phyloP scores from a whole-genome alignment of 2,113 vertebrate genomes.

The Saccopteryx leptura region DNA sequence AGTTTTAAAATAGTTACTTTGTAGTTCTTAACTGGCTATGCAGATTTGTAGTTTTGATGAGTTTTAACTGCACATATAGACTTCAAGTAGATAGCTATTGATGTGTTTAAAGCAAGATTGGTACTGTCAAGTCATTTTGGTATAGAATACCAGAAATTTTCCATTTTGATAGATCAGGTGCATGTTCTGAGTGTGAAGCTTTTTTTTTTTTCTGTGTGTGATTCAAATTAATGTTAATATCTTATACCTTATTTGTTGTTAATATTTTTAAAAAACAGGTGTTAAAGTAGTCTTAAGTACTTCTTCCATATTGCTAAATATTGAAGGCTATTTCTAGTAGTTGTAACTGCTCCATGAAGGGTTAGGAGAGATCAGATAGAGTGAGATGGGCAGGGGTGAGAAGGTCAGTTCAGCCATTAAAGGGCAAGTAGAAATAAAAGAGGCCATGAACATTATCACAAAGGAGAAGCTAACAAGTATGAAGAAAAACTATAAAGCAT shows the following conservation, averaged over 20 bases:
- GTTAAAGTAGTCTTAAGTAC: not conserved
- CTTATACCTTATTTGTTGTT: not conserved
- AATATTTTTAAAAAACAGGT: not conserved
- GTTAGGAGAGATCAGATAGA: too few relatives aligned
- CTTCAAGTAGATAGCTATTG: not conserved
- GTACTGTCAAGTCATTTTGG: not conserved
- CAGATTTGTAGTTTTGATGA: not conserved
- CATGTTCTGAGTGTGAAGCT: fast-evolving
- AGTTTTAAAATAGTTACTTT: not conserved
- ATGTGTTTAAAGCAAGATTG: not conserved
- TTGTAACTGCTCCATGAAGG: not conserved
- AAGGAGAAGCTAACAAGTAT: not conserved
- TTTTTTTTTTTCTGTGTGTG: not conserved
- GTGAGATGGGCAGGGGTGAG: not conserved
- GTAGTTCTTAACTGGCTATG: not conserved
- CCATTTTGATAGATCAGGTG: not conserved
- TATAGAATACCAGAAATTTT: not conserved
- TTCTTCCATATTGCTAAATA: not conserved
- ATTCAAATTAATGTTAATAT: not conserved
- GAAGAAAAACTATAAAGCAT: not conserved
- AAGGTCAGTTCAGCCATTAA: not conserved
- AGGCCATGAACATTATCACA: not conserved
- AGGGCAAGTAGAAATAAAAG: not conserved
- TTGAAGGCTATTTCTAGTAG: not conserved
- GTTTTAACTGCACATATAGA: not conserved